Conservation (phyloP, 2,888 invertebrate genomes). For the Drosophila antonietae region DNA sequence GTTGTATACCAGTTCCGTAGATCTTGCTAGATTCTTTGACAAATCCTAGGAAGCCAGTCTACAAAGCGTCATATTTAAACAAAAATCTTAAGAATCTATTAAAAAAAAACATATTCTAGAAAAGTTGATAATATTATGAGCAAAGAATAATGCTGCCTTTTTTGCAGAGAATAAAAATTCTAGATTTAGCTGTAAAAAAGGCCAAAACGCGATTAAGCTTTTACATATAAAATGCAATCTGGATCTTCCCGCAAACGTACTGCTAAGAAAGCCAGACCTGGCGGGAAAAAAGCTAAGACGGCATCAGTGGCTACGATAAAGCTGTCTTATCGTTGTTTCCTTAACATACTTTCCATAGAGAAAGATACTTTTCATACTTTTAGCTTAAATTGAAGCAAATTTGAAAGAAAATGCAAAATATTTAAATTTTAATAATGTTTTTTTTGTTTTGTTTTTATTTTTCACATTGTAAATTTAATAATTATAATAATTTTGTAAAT, state of each 20-base stretch:
- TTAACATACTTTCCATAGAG: no score
- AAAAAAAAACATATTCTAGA: background rate
- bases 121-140: background rate
- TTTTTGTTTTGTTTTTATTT: constrained; percentile 76
- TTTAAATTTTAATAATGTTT: constrained; percentile 78
- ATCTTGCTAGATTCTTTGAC: background rate
- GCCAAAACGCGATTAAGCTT: no score
- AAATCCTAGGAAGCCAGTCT: background rate
- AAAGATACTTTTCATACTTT: no score
- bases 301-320: background rate
- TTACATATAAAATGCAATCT: no score
- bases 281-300: no score
- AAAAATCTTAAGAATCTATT: background rate
- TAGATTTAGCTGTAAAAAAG: no score
- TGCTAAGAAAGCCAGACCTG: no score
- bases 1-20: no score
- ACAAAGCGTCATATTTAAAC: background rate
- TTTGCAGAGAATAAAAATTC: no score
- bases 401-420: background rate
- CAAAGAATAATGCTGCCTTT: no score
- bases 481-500: constrained; percentile 84
- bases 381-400: background rate
- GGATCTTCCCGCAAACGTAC: no score
- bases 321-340: background rate
- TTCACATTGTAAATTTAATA: constrained; percentile 83